Percentiles rank a stretch among this genome's conserved stretches.
Evolutionary conservation across 2,888 invertebrate species (phyloP).

Genomic region (Pyrgus malvae): DNA sequence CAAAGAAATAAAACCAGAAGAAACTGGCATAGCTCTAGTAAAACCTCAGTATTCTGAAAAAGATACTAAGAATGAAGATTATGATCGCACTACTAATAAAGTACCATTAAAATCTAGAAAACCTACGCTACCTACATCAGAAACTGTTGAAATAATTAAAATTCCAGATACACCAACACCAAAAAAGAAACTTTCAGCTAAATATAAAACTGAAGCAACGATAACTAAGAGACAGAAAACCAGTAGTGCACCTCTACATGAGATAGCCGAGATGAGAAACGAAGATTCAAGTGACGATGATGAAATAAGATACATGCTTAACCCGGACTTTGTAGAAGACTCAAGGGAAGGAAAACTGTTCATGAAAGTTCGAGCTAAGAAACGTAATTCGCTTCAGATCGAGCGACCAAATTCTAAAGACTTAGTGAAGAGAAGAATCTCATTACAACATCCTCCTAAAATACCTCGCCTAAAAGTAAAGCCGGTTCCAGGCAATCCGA

Average conservation of each 20-base stretch:
- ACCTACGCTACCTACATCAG: constrained; percentile 25
- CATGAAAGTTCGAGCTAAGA: constrained; percentile 63
- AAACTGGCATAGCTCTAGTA: constrained; percentile 29
- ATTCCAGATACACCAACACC: constrained; percentile 35
- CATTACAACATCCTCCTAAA: constrained; percentile 67
- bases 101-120: constrained; percentile 29
- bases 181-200: constrained; percentile 43
- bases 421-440: constrained; percentile 60
- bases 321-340: constrained; percentile 59
- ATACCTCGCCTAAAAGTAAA: constrained; percentile 62
- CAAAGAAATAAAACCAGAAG: constrained; percentile 32
- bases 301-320: constrained; percentile 69
- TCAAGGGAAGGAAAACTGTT: constrained; percentile 54
- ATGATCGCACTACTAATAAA: not conserved
- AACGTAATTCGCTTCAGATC: constrained; percentile 67
- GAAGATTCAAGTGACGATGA: constrained; percentile 26
- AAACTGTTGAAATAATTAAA: constrained; percentile 26
- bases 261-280: constrained; percentile 38
- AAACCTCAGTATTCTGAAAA: constrained; percentile 38
- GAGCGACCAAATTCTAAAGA: constrained; percentile 69
- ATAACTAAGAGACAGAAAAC: constrained; percentile 55
- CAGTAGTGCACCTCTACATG: constrained; percentile 33
- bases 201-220: constrained; percentile 51
- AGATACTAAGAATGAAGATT: constrained; percentile 5
- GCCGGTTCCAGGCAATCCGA: constrained; percentile 44